These are phyloP conservation scores for Acromyrmex charruanus DNA, from an alignment of 1,140 invertebrate species.

Conservation along the genomic window DNA sequence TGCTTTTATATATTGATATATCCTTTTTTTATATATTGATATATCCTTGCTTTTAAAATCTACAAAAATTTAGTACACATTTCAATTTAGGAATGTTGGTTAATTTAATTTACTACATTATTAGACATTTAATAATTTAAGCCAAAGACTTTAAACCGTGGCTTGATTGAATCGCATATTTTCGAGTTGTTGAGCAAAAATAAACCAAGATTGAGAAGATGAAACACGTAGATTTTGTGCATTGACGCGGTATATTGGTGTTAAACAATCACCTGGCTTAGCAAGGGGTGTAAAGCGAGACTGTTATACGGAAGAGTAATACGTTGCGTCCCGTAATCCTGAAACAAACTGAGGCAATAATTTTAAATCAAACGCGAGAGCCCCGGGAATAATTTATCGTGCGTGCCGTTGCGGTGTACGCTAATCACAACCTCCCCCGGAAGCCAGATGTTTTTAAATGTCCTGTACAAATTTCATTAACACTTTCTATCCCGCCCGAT, in stretches of 20 bases:
- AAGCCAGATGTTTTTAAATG: constrained; percentile 71
- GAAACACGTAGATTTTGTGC: constrained; percentile 33
- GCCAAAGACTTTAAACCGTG: no score
- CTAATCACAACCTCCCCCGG: constrained; percentile 64
- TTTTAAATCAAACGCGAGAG: constrained; percentile 79
- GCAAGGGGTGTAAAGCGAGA: constrained; percentile 19
- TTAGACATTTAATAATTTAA: background rate
- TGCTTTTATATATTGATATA: background rate
- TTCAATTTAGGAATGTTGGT: background rate
- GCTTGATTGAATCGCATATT: background rate
- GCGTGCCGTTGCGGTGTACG: constrained; percentile 60
- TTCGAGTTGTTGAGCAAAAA: constrained; percentile 27
- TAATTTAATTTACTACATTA: background rate
- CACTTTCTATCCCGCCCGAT: constrained; percentile 48
- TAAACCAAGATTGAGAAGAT: constrained; percentile 29
- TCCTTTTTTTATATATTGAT: background rate
- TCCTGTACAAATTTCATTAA: constrained; percentile 73
- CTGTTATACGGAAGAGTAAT: constrained; percentile 73
- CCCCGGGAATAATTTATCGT: constrained; percentile 78
- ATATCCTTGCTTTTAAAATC: background rate
- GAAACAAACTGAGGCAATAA: constrained; percentile 78
- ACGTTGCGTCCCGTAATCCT: constrained; percentile 75
- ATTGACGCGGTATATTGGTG: constrained; percentile 65
- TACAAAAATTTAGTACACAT: background rate
- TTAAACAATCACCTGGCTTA: constrained; percentile 76